Conservation (phyloP, 2,888 invertebrate species). For the Nomada fabriciana region DNA sequence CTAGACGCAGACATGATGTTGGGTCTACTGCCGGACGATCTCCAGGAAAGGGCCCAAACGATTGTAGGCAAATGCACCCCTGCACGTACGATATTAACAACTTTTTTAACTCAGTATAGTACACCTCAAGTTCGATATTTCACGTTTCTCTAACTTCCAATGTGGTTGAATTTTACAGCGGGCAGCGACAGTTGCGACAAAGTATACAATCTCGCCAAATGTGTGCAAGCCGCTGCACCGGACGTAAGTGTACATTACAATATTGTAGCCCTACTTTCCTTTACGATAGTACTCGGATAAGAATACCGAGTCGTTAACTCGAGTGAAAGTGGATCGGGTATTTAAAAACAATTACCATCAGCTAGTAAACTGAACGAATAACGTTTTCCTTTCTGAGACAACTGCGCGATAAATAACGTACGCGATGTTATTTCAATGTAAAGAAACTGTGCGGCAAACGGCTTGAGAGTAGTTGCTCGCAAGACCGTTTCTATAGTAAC, state of each 20-base stretch:
- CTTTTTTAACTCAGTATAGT: neutral
- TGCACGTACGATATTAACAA: slow-evolving; percentile 59
- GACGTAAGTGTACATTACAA: slow-evolving; percentile 71
- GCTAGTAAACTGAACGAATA: neutral
- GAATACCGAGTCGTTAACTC: neutral
- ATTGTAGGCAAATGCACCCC: slow-evolving; percentile 70
- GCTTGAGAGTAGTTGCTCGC: neutral
- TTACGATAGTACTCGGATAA: neutral
- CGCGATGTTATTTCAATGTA: neutral
- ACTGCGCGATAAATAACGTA: slow-evolving; percentile 5
- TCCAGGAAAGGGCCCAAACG: slow-evolving; percentile 64
- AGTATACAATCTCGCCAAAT: slow-evolving; percentile 74
- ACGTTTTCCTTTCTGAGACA: neutral
- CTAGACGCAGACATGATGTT: slow-evolving; percentile 79
- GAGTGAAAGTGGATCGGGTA: neutral
- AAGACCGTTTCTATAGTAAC: neutral
- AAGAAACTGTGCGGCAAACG: neutral
- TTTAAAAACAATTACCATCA: neutral
- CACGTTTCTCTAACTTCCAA: neutral
- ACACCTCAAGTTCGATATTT: neutral
- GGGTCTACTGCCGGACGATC: slow-evolving; percentile 75
- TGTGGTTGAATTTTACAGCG: slow-evolving; percentile 56
- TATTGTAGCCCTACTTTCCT: neutral
- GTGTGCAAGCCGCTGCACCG: slow-evolving; percentile 73
- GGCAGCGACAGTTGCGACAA: slow-evolving; percentile 77